Base-by-base conservation (phyloP, 2,113 vertebrate genomes). In the Rhinoderma darwinii region DNA sequence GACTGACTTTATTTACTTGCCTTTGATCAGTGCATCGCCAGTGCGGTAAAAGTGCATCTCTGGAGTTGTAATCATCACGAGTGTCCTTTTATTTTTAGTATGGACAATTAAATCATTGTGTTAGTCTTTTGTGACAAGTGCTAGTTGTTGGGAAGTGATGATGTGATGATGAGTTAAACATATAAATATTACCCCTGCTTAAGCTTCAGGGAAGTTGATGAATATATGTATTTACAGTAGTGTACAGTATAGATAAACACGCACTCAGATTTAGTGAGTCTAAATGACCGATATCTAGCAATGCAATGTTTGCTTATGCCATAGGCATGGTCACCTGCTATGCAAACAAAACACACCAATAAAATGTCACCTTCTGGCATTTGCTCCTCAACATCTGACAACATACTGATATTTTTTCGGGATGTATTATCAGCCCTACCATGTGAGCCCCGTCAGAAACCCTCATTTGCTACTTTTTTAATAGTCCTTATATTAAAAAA, bases 61-160 rank as follows among this genome's bases (percentile, higher is more conserved):
- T 80, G 22, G 10, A n/a, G 51, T 61, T 61, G 5, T 59, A 15
- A n/a, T 80, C 78, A 56, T 54, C 50, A 61, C 9, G 20, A 79
- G 54, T 61, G 35, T 2, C 56, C 41, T 61, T n/a, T 59, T 80
- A 80, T 80, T 80, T 80, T 80, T 80, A 80, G 30, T 27, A 39
- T 61, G 78, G 3, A 41, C 35, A 25, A 61, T 61, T 35, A 61
- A 80, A 80, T 80, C 78, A 80, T 61, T 80, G 78, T 80, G 61
- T 79, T 80, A 63, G 39, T 43, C 59, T 44, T 66, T 66, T 30
- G 80, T 82, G 80, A 82, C 78, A 61, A 41, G 41, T 61, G 35
- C 37, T 82, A 44, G 25, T 37, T 63, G 56, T 68, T 47, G 80
- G 79, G 79, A 82, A 63, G 79, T 82, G 79, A 41, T 61, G 56